Percentiles rank a stretch among this genome's conserved stretches.
Conservation (phyloP, 2,797 vertebrate species). For the Tenualosa thibaudeaui region DNA sequence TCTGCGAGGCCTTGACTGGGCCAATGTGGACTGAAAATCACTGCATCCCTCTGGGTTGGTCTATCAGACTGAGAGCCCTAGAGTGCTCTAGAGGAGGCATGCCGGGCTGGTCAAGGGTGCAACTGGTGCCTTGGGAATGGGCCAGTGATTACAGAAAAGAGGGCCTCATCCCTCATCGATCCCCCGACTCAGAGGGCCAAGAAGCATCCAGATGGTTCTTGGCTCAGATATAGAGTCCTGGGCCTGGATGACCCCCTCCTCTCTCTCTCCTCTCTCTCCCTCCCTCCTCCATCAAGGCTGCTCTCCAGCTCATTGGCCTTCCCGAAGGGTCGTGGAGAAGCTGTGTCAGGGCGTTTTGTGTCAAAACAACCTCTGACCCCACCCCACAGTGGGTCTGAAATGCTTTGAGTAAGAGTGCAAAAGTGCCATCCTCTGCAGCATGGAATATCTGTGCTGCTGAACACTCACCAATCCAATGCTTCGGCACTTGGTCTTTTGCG, state of each 20-base stretch:
- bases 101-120: slow-evolving; percentile 60
- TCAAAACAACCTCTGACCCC: slow-evolving; percentile 43
- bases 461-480: slow-evolving; percentile 47
- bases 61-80: slow-evolving; percentile 63
- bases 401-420: slow-evolving; percentile 48
- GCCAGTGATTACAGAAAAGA: slow-evolving; percentile 79
- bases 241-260: background rate
- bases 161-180: slow-evolving; percentile 71
- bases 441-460: slow-evolving; percentile 55
- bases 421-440: slow-evolving; percentile 47
- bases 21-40: slow-evolving; percentile 68
- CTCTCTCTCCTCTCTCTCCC: too few relatives aligned
- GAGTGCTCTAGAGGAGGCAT: slow-evolving; percentile 53
- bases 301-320: slow-evolving; percentile 45
- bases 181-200: slow-evolving; percentile 49
- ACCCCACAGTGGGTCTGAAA: slow-evolving; percentile 52
- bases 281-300: background rate
- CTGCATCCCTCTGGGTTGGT: slow-evolving; percentile 62
- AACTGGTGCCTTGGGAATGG: slow-evolving; percentile 72
- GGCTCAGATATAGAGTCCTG: background rate
- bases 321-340: slow-evolving; percentile 52
- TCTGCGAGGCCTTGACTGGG: slow-evolving; percentile 53
- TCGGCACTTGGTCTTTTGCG: background rate
- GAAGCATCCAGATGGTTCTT: background rate
- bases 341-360: slow-evolving; percentile 56